Evolutionary conservation across 1,140 invertebrate genomes (phyloP), one percentile per base, ranked within the genome.

Genomic region (Scaptomyza montana): DNA sequence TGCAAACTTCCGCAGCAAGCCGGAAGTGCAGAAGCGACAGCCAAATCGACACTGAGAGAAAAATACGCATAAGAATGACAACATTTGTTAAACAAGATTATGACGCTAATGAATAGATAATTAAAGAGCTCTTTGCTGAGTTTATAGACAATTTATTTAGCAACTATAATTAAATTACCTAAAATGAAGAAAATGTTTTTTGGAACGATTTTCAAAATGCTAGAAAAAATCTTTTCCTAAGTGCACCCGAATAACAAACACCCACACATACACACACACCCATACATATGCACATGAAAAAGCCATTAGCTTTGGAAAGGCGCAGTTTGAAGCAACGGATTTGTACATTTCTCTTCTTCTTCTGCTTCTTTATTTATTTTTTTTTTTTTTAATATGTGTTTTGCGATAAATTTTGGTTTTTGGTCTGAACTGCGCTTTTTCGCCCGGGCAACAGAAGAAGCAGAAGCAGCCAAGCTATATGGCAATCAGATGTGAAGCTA

Each of bases 351-450:
- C 33, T 9, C 33, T 36, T n/a, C n/a, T 43, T 3, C 8, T 43
- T 43, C 5, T n/a, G 3, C 21, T 25, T 43, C 30, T 7, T 1
- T 30, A 5, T 30, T 30, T 2, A 5, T n/a, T 41, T 3, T 41
- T 43, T 43, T 5, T 47, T 33, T 75, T 81, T 81, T 81, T 73
- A 53, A 28, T 71, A 68, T 86, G 81, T 78, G 66, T 72, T 85
- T 59, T 80, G 72, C 82, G 84, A 89, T 87, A 89, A 89, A 87
- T 89, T 87, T 75, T 82, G 84, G 82, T 89, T 89, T 82, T 82
- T 62, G 84, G 12, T 5, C 53, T 55, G 62, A 66, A 65, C 84
- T 86, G 82, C 84, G 82, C 82, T 86, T 86, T 86, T 89, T 60
- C 64, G 60, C 10, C n/a, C 47, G 33, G 8, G 0, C 33, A 33